Percentiles rank a stretch among this genome's conserved stretches.
Evolutionary conservation across 2,888 invertebrate genomes (phyloP).

Genomic region (Sisyra nigra): DNA sequence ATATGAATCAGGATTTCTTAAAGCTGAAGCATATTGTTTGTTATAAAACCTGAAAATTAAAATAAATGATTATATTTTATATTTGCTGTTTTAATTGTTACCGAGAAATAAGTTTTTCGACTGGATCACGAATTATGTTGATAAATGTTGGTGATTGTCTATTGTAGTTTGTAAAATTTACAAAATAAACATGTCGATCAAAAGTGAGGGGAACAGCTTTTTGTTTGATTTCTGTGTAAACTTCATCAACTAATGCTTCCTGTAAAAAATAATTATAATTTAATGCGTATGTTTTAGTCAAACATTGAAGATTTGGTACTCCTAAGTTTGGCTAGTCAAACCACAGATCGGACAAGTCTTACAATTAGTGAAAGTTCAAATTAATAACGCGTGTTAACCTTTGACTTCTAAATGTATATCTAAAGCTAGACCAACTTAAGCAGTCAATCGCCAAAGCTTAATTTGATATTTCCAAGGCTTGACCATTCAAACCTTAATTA

Average conservation of each 20-base stretch:
- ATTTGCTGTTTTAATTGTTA: slow-evolving; percentile 15
- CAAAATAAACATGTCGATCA: slow-evolving; percentile 39
- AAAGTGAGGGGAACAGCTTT: slow-evolving; percentile 41
- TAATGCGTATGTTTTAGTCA: too few relatives aligned
- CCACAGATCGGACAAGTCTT: too few relatives aligned
- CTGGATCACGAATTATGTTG: slow-evolving; percentile 41
- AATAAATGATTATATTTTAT: not conserved
- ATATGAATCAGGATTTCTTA: slow-evolving; percentile 14
- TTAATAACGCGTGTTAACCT: too few relatives aligned
- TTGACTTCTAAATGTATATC: too few relatives aligned
- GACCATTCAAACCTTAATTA: too few relatives aligned
- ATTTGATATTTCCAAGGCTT: too few relatives aligned
- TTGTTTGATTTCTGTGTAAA: slow-evolving; percentile 30
- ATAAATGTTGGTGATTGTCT: slow-evolving; percentile 40
- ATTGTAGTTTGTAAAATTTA: slow-evolving; percentile 40
- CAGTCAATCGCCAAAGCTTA: too few relatives aligned
- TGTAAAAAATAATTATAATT: slow-evolving; percentile 19
- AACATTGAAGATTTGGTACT: too few relatives aligned
- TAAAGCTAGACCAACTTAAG: too few relatives aligned
- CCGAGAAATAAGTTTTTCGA: slow-evolving; percentile 35
- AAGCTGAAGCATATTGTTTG: slow-evolving; percentile 17
- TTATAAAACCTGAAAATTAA: slow-evolving; percentile 19
- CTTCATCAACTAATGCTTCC: slow-evolving; percentile 34
- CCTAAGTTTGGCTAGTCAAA: too few relatives aligned
- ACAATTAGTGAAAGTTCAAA: too few relatives aligned